Evolutionary conservation across 2,888 invertebrate species (phyloP).

Genomic region (Lycia hirtaria): DNA sequence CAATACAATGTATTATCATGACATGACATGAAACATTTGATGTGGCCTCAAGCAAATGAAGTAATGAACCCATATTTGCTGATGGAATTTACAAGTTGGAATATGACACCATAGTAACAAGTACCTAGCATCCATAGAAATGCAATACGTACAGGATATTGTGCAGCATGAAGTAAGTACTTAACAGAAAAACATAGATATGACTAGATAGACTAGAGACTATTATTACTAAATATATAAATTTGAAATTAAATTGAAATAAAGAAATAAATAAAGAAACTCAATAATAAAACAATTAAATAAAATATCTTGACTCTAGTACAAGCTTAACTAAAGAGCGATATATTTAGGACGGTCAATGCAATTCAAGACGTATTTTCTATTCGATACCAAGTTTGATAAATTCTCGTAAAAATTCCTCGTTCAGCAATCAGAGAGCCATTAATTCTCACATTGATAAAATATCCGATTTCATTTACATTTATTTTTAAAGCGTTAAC

Average conservation of each 20-base stretch:
- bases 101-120: conserved; percentile 42
- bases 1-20: no score
- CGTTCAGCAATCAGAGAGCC: conserved; percentile 20
- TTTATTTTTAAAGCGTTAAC: conserved; percentile 37
- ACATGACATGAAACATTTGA: no score
- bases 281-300: no score
- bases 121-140: conserved; percentile 51
- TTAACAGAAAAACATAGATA: neutral
- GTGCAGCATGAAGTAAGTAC: no score
- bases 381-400: conserved; percentile 32
- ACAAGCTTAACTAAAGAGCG: no score
- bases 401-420: conserved; percentile 3
- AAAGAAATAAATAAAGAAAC: no score
- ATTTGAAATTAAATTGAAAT: no score
- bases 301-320: no score
- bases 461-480: conserved; percentile 35
- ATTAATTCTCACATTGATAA: conserved; percentile 34
- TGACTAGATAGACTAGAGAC: neutral
- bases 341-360: no score
- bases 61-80: neutral
- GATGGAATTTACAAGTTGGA: conserved; percentile 35
- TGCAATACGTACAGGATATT: conserved; percentile 39
- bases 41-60: no score
- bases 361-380: neutral
- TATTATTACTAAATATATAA: no score